Evolutionary conservation across 2,888 invertebrate species (phyloP).

Genomic region (Lumbricus terrestris): DNA sequence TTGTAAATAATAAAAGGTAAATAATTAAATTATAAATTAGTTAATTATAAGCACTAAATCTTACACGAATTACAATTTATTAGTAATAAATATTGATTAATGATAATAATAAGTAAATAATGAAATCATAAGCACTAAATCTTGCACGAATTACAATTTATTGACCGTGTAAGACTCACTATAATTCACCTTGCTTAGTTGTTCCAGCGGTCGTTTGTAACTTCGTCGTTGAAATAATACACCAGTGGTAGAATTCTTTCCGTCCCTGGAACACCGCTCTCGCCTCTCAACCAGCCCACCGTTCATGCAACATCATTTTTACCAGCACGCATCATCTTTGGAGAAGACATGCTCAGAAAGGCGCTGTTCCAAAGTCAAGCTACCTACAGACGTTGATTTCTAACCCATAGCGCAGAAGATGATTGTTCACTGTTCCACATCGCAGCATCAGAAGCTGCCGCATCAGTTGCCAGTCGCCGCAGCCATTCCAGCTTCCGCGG

Average conservation of each 20-base stretch:
- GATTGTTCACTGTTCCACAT: background rate
- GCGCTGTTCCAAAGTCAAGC: background rate
- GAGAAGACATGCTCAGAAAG: background rate
- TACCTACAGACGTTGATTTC: background rate
- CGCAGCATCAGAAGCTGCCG: background rate
- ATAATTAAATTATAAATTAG: too few relatives aligned
- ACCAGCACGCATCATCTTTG: background rate
- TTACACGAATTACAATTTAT: too few relatives aligned
- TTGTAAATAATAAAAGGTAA: too few relatives aligned
- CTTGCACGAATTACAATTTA: background rate
- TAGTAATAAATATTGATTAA: too few relatives aligned
- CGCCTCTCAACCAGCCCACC: background rate
- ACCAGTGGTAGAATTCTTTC: background rate
- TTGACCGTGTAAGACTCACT: background rate
- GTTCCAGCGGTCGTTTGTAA: background rate
- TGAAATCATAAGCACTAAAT: too few relatives aligned
- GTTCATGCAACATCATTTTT: background rate
- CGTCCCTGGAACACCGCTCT: background rate
- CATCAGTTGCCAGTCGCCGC: background rate
- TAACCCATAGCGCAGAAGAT: background rate
- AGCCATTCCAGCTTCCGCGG: background rate
- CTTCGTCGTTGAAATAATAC: background rate
- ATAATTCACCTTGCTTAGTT: background rate
- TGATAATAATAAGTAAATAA: too few relatives aligned
- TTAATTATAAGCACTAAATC: too few relatives aligned